Evolutionary conservation across 64 coral and sea anemone species (phyloP).

Genomic region (Astreopora myriophthalma): DNA sequence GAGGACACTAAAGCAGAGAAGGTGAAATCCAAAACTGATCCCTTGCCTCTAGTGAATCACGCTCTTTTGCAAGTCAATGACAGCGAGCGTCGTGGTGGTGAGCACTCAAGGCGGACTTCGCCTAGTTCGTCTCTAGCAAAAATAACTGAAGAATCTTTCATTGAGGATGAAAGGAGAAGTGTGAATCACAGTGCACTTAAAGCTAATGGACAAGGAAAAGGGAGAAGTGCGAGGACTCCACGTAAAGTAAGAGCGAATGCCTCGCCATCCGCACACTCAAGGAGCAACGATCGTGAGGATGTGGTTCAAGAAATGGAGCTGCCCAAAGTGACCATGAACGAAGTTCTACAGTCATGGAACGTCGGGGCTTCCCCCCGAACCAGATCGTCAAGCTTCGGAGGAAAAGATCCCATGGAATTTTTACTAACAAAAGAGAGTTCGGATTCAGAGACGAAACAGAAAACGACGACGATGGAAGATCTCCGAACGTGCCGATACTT

Average conservation of each 20-base stretch:
- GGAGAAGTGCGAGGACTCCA: not conserved
- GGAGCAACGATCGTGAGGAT: not conserved
- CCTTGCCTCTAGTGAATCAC: not conserved
- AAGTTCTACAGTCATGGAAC: slow-evolving; percentile 65
- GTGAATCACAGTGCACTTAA: not conserved
- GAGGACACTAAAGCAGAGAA: not conserved
- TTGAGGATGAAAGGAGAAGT: not conserved
- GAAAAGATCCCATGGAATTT: slow-evolving; percentile 70
- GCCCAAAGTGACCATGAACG: slow-evolving; percentile 68
- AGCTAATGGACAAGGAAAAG: not conserved
- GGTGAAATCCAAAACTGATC: not conserved
- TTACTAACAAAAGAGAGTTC: not conserved
- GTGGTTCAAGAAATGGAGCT: not conserved
- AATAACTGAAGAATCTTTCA: not conserved
- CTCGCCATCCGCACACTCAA: not conserved
- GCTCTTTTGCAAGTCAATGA: not conserved
- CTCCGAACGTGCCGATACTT: slow-evolving; percentile 58
- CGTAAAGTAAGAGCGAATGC: not conserved
- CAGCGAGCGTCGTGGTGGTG: not conserved
- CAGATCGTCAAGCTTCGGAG: slow-evolving; percentile 14
- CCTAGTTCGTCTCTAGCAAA: not conserved
- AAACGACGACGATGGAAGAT: slow-evolving; percentile 45
- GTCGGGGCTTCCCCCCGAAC: not conserved
- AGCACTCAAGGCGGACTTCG: not conserved
- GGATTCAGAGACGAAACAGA: not conserved